Base-by-base conservation (phyloP, 1,140 invertebrate species). In the Sitobion miscanthi region DNA sequence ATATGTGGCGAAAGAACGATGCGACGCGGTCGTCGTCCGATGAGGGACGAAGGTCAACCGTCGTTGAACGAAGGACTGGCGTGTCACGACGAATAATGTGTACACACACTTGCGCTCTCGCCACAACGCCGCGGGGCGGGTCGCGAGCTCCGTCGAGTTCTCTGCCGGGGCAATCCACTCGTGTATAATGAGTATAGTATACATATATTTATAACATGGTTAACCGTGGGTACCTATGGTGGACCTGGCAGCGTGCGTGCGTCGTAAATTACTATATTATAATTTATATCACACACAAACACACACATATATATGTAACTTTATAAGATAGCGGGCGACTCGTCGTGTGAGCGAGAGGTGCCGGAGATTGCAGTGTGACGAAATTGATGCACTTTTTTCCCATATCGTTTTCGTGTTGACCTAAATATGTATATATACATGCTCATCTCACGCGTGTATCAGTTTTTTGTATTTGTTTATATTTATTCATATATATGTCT, bases 341-440 rank as follows among this genome's bases (percentile, higher is more conserved):
- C 20, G 49, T 54, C 49, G 88, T 89, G 88, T 57, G 88, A 35
- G 30, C 30, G 49, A 38, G 88, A 89, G 52, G 49, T n/a, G 47
- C n/a, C 49, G 45, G 88, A 89, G 88, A 89, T 89, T 57, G 88
- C 54, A 35, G 23, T 42, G 88, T 89, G 88, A 57, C 35, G 88
- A 89, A 89, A 89, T 89, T 57, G 49, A 89, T 57, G 88, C 49
- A 89, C 35, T 89, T 89, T 89, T 89, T 89, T 89, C 88, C 88
- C 49, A 89, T 57, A 89, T 89, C 52, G 88, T 89, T 89, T 89
- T 89, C 35, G 88, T 54, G 52, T 42, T 89, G 88, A 89, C 88
- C 88, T 35, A 89, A 89, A 89, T 89, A 49, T n/a, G n/a, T 45
- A 38, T 42, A 21, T 87, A 21, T 49, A n/a, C 21, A 89, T 25